phyloP scores from a whole-genome alignment of 2,888 invertebrate genomes.

The Melolontha melolontha region DNA sequence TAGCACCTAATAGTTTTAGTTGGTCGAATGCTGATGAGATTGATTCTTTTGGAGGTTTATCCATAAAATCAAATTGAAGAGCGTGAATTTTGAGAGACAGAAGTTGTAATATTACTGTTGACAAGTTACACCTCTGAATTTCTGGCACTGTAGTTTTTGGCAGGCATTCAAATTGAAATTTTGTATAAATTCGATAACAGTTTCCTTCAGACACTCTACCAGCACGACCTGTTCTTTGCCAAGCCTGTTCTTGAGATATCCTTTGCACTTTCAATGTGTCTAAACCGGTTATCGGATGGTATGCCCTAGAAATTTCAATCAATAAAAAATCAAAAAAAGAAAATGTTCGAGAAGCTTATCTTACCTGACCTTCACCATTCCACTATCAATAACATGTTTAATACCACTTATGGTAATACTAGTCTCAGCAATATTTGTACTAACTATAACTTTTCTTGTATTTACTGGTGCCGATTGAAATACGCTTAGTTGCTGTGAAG shows the following conservation, averaged over 20 bases:
- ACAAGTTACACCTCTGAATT: constrained; percentile 79
- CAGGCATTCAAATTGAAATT: constrained; percentile 79
- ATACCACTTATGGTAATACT: constrained; percentile 96
- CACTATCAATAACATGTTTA: constrained; percentile 91
- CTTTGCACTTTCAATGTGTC: constrained; percentile 85
- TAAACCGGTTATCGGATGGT: constrained; percentile 84
- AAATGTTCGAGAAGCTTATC: too few relatives aligned
- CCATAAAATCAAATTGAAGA: constrained; percentile 89
- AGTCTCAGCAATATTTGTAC: constrained; percentile 98
- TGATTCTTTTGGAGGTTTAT: constrained; percentile 83
- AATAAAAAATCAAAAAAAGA: neutral
- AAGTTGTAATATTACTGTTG: constrained; percentile 82
- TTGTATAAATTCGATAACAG: constrained; percentile 90
- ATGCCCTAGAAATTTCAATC: constrained; percentile 68
- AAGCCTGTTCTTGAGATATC: constrained; percentile 92
- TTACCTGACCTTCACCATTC: constrained; percentile 89
- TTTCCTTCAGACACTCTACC: constrained; percentile 87
- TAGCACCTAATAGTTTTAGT: constrained; percentile 77
- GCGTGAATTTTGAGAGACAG: constrained; percentile 87
- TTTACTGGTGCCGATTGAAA: constrained; percentile 81
- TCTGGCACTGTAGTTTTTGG: constrained; percentile 84
- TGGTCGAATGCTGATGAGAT: constrained; percentile 74
- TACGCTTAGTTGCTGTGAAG: constrained; percentile 87
- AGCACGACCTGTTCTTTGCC: constrained; percentile 93
- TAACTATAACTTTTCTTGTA: constrained; percentile 89